Percentiles rank a stretch among this genome's conserved stretches.
Conservation (phyloP, 2,888 invertebrate species). For the Thymelicus sylvestris region DNA sequence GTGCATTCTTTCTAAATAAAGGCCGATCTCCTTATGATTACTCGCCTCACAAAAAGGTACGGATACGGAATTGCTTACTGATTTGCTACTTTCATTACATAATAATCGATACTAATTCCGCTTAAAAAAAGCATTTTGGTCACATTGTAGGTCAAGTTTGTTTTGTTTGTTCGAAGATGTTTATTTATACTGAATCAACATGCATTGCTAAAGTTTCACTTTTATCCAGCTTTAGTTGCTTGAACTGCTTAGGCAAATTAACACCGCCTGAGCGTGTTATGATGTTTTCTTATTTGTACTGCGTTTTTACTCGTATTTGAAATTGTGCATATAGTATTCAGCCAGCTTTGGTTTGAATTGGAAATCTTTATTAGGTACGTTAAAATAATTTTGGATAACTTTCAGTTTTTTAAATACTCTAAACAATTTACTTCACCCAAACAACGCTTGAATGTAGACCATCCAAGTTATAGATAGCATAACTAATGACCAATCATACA, state of each 20-base stretch:
- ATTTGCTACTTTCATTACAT: background rate
- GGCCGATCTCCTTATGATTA: too few species aligned
- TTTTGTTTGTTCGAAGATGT: constrained; percentile 10
- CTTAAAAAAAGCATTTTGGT: constrained; percentile 8
- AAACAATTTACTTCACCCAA: too few species aligned
- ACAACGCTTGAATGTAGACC: too few species aligned
- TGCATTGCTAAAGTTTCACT: constrained; percentile 31
- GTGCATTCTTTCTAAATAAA: too few species aligned
- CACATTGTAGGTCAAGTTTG: constrained; percentile 29
- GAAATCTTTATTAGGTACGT: background rate
- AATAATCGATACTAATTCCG: background rate
- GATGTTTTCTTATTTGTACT: constrained; percentile 3
- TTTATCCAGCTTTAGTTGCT: constrained; percentile 16
- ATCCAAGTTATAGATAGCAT: too few species aligned
- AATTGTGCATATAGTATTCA: background rate
- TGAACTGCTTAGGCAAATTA: constrained; percentile 20
- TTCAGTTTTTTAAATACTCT: too few species aligned
- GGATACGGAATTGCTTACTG: too few species aligned
- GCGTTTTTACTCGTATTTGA: background rate
- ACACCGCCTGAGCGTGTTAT: constrained; percentile 18
- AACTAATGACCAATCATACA: background rate
- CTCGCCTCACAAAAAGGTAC: too few species aligned
- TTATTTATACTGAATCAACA: constrained; percentile 23
- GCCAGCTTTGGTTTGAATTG: background rate
- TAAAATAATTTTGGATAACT: too few species aligned